phyloP scores from a whole-genome alignment of 2,888 invertebrate genomes.

The Gryllus longicercus region DNA sequence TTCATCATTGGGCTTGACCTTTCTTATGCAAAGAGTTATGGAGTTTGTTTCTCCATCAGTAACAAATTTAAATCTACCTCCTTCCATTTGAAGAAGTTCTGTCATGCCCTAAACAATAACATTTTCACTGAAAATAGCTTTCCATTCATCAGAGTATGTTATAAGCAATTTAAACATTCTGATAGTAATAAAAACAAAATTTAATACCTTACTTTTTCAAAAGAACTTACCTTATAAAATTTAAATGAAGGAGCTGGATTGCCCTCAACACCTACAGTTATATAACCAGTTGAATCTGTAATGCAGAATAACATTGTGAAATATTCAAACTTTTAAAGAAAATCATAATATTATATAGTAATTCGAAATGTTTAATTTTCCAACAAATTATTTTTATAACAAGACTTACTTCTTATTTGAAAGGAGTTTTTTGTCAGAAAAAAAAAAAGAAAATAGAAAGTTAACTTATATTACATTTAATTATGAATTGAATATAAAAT shows the following conservation, averaged over 20 bases:
- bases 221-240: constrained; percentile 73
- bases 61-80: constrained; percentile 90
- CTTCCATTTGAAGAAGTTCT: constrained; percentile 75
- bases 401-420: too few relatives aligned
- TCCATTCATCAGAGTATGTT: too few relatives aligned
- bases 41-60: constrained; percentile 92
- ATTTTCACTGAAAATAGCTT: neutral
- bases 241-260: constrained; percentile 92
- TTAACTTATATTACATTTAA: too few relatives aligned
- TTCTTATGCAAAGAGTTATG: constrained; percentile 91
- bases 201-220: neutral
- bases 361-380: too few relatives aligned
- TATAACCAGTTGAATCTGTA: constrained; percentile 85
- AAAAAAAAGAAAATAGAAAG: too few relatives aligned
- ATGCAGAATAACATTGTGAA: constrained; percentile 29
- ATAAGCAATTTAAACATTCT: too few relatives aligned
- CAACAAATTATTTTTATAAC: too few relatives aligned
- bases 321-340: neutral
- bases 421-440: too few relatives aligned
- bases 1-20: constrained; percentile 95
- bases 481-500: too few relatives aligned
- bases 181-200: neutral
- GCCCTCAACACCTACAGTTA: constrained; percentile 90
- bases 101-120: constrained; percentile 63
- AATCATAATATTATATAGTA: too few relatives aligned